A percentile compares a stretch with the other conserved stretches of the same genome.
phyloP scores from a whole-genome alignment of 1,140 invertebrate species.

The Patella vulgata region DNA sequence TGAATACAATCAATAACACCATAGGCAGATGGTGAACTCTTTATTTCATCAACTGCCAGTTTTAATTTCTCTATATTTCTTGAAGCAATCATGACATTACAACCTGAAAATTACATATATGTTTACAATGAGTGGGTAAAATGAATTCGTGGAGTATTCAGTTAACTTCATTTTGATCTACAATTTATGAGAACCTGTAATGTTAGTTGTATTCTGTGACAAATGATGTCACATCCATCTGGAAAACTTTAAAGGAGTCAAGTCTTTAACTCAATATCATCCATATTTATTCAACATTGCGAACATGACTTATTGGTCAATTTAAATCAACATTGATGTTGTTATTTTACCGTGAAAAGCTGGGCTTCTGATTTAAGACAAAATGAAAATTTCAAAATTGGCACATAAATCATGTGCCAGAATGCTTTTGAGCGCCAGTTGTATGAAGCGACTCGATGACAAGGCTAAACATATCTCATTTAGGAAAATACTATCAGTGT shows the following conservation, averaged over 20 bases:
- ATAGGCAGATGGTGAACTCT: conserved; percentile 8
- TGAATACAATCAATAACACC: conserved; percentile 51
- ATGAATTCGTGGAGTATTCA: neutral
- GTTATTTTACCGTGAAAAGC: no score
- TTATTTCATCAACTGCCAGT: conserved; percentile 52
- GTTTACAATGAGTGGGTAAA: neutral
- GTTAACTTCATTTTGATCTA: neutral
- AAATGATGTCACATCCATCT: neutral
- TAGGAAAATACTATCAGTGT: no score
- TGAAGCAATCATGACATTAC: conserved; percentile 70
- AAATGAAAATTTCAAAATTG: no score
- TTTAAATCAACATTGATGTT: no score
- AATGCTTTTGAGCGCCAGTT: no score
- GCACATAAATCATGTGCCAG: no score
- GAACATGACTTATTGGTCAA: no score
- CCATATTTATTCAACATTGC: neutral
- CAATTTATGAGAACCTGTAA: neutral
- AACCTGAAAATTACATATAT: conserved; percentile 55
- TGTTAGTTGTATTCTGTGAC: neutral
- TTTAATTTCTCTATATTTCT: conserved; percentile 65
- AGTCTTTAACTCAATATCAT: no score
- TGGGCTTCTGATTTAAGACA: no score
- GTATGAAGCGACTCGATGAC: no score
- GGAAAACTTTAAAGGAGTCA: neutral
- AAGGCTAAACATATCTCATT: no score